Evolutionary conservation across 2,113 vertebrate genomes (phyloP).

Genomic region (Leptodactylus fuscus): DNA sequence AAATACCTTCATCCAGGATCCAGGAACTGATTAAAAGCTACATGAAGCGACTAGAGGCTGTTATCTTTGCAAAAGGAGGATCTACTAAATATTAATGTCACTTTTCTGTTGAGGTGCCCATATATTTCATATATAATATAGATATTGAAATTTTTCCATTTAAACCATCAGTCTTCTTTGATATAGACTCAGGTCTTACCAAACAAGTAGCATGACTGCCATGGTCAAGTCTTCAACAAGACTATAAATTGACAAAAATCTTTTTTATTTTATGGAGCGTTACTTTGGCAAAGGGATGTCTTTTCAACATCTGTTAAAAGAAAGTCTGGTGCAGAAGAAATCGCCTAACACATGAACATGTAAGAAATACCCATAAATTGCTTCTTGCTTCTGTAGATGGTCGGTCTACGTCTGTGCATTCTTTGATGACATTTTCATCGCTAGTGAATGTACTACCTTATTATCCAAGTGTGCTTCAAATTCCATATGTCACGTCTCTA

Average conservation of each 20-base stretch:
- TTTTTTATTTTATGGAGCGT: neutral
- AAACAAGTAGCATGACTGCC: neutral
- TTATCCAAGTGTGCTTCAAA: constrained; percentile 38
- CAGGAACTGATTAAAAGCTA: too few species aligned
- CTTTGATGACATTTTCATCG: constrained; percentile 43
- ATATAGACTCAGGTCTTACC: neutral
- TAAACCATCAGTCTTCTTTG: neutral
- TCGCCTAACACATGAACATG: neutral
- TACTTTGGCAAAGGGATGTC: neutral
- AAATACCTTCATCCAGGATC: too few species aligned
- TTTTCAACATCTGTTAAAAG: constrained; percentile 16
- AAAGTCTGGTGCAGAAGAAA: constrained; percentile 8
- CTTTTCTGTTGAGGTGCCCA: too few species aligned
- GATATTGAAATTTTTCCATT: too few species aligned
- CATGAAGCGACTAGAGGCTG: too few species aligned
- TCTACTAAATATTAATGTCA: too few species aligned
- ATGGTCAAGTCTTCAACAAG: neutral
- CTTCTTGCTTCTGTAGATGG: neutral
- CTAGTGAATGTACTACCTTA: constrained; percentile 34
- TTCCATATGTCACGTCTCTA: constrained; percentile 27
- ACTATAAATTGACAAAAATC: neutral
- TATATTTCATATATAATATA: too few species aligned
- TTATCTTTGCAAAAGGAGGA: too few species aligned
- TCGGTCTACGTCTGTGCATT: constrained; percentile 12
- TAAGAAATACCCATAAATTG: constrained; percentile 22